Conservation (phyloP, 2,888 invertebrate genomes). For the Cataglyphis altisquamis region DNA sequence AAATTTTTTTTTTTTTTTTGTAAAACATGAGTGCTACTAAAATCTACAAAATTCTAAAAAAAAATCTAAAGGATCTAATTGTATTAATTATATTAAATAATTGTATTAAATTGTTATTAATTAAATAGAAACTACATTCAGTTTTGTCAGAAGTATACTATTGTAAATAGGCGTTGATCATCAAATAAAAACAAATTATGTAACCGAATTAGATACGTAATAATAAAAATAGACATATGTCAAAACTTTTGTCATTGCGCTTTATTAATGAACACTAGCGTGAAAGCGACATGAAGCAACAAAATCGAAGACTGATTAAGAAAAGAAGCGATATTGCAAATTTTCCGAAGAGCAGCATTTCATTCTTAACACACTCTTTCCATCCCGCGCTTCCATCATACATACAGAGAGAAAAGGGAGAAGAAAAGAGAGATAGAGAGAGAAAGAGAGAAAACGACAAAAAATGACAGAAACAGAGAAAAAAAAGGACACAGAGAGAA, state of each 20-base stretch:
- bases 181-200: neutral
- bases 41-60: neutral
- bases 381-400: neutral
- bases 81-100: neutral
- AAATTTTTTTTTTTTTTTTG: neutral
- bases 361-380: constrained; percentile 26
- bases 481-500: constrained; percentile 54
- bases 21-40: neutral
- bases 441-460: neutral
- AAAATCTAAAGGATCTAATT: neutral
- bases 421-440: neutral
- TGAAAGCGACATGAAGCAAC: constrained; percentile 25
- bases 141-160: neutral
- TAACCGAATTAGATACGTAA: neutral
- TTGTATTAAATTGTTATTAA: neutral
- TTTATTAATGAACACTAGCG: neutral
- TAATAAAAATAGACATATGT: neutral
- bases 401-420: neutral
- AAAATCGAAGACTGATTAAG: constrained; percentile 13
- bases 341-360: constrained; percentile 44
- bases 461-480: constrained; percentile 31
- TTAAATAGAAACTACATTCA: neutral
- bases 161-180: neutral
- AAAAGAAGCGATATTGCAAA: constrained; percentile 32
- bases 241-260: neutral